A percentile compares a stretch with the other conserved stretches of the same genome.
Conservation (phyloP, 1,140 invertebrate genomes). For the Hylyphantes graminicola region DNA sequence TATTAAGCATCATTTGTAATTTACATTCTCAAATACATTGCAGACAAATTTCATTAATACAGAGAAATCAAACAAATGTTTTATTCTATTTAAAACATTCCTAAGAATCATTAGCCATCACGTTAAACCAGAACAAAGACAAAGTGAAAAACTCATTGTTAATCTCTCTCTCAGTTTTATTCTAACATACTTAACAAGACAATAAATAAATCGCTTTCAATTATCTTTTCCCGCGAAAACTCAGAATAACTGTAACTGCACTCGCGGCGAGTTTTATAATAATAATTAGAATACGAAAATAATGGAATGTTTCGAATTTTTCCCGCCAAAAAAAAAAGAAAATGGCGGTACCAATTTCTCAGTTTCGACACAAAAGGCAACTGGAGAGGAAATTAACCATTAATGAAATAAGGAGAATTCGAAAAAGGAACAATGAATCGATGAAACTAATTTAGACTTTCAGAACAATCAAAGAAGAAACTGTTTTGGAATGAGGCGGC, state of each 20-base stretch:
- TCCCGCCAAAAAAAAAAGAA: constrained; percentile 4
- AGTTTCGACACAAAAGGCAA: constrained; percentile 9
- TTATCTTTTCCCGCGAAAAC: constrained; percentile 14
- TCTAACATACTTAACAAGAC: constrained; percentile 40
- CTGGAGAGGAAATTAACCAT: constrained; percentile 25
- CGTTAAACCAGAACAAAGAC: background rate
- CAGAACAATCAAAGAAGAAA: constrained; percentile 35
- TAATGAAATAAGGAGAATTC: constrained; percentile 32
- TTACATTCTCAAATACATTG: background rate
- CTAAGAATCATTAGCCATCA: background rate
- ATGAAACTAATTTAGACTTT: constrained; percentile 33
- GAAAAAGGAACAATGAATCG: constrained; percentile 37
- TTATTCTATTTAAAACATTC: background rate
- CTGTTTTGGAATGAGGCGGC: constrained; percentile 1
- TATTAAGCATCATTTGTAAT: no score
- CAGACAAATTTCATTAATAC: background rate
- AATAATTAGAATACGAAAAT: constrained; percentile 19
- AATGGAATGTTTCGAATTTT: constrained; percentile 11
- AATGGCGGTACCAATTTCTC: constrained; percentile 1
- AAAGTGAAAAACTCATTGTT: no score
- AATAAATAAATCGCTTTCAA: constrained; percentile 56
- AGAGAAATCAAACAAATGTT: background rate
- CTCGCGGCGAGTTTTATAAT: constrained; percentile 18
- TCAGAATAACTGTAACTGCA: constrained; percentile 11
- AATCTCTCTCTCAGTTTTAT: no score